Conservation (phyloP, 2,113 vertebrate genomes). For the Esox niger region DNA sequence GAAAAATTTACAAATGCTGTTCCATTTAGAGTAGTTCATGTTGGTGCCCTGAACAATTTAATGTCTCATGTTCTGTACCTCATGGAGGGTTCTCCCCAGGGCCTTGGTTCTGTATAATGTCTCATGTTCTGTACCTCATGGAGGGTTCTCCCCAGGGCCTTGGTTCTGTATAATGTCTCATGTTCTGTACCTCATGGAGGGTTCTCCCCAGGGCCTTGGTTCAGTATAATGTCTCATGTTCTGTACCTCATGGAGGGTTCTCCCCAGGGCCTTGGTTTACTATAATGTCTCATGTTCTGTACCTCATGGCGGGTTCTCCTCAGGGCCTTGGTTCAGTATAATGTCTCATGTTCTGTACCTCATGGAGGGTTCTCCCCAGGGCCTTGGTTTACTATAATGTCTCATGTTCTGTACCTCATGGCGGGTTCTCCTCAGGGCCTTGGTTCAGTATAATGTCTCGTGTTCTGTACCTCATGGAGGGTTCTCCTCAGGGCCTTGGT, state of each 20-base stretch:
- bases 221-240: slow-evolving; percentile 32
- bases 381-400: too few species aligned
- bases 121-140: slow-evolving; percentile 17
- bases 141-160: slow-evolving; percentile 5
- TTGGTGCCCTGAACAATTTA: slow-evolving; percentile 5
- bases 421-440: too few species aligned
- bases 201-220: too few species aligned
- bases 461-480: slow-evolving; percentile 18
- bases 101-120: too few species aligned
- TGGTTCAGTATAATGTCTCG: too few species aligned
- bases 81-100: too few species aligned
- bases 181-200: too few species aligned
- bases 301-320: too few species aligned
- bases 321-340: too few species aligned
- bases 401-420: too few species aligned
- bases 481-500: neutral
- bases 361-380: slow-evolving; percentile 3
- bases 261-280: slow-evolving; percentile 8
- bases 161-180: slow-evolving; percentile 11
- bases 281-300: too few species aligned
- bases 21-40: slow-evolving; percentile 7
- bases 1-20: neutral
- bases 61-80: too few species aligned
- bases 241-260: slow-evolving; percentile 7
- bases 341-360: slow-evolving; percentile 23